Evolutionary conservation across 2,113 vertebrate species (phyloP), one percentile per base, ranked within the genome.

Genomic region (Vidua chalybeata): DNA sequence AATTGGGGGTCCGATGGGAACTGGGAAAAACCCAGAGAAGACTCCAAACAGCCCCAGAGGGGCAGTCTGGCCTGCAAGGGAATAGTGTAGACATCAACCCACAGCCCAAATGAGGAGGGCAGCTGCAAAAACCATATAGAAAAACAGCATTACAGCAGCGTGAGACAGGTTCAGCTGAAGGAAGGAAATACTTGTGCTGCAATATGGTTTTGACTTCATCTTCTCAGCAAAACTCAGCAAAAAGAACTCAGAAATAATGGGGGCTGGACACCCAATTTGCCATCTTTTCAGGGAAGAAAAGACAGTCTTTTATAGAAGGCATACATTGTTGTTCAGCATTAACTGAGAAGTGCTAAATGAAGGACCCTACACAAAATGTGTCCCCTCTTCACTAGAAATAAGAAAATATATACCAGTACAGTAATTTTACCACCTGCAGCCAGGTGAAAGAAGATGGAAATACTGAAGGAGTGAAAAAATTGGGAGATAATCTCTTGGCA

Each of bases 1-100:
- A 26, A 39, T 0, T 58, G 5, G 5, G 6, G 3, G 13, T 13
- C 21, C 1, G 0, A 48, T 16, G 23, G 21, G 27, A 88, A 21
- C 33, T 46, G 43, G 45, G 35, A 28, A 45, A n/a, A 77, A 10
- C 11, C 3, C 22, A n/a, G 71, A 73, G 62, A 63, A 75, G 64
- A 11, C 31, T 86, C 28, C 6, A 10, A 27, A 46, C 9, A 69
- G 37, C 58, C n/a, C n/a, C 13, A 7, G 20, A 22, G 22, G 22
- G 4, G 4, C 1, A 0, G 17, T n/a, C n/a, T 75, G 48, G n/a
- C 26, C 39, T 71, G 52, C 6, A 8, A 64, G 26, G 12, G 2
- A 15, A 26, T 9, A 46, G 9, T 56, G 81, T 58, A 37, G 48
- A 12, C 41, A 66, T 46, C 26, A 56, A 10, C 20, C 17, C 20